Conservation (phyloP, 2,113 vertebrate genomes). For the Sinocyclocheilus grahami region DNA sequence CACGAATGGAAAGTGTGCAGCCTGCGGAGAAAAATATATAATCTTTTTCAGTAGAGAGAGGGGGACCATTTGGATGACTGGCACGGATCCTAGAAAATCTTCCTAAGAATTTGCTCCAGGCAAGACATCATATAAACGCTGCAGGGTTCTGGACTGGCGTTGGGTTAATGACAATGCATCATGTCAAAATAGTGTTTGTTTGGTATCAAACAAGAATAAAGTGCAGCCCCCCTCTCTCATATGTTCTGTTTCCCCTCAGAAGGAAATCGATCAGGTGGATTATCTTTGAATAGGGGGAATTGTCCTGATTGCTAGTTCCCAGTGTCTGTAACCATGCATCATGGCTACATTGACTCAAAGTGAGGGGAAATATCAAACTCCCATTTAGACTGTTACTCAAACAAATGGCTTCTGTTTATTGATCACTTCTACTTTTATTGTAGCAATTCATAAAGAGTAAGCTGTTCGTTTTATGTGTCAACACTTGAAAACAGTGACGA, state of each 20-base stretch:
- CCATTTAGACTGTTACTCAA: background rate
- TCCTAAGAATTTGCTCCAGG: constrained; percentile 25
- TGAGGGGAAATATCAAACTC: constrained; percentile 17
- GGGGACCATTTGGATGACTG: background rate
- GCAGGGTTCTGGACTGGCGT: constrained; percentile 10
- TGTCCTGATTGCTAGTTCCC: constrained; percentile 45
- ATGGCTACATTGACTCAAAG: constrained; percentile 41
- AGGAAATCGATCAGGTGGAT: constrained; percentile 44
- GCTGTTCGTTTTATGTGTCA: background rate
- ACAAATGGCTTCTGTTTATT: background rate
- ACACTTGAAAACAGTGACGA: background rate
- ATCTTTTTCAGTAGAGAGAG: background rate
- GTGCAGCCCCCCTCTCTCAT: background rate
- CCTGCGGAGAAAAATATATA: background rate
- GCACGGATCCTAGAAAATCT: constrained; percentile 11
- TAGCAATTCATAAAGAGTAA: background rate
- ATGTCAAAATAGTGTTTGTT: constrained; percentile 44
- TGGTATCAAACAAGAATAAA: constrained; percentile 10
- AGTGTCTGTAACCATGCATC: constrained; percentile 42
- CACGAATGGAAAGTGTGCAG: constrained; percentile 25
- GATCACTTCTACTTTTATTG: background rate
- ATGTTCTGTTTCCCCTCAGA: background rate
- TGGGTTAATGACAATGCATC: constrained; percentile 30
- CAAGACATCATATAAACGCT: constrained; percentile 13
- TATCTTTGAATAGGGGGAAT: constrained; percentile 52